Evolutionary conservation across 2,888 invertebrate genomes (phyloP).

Genomic region (Patella caerulea): DNA sequence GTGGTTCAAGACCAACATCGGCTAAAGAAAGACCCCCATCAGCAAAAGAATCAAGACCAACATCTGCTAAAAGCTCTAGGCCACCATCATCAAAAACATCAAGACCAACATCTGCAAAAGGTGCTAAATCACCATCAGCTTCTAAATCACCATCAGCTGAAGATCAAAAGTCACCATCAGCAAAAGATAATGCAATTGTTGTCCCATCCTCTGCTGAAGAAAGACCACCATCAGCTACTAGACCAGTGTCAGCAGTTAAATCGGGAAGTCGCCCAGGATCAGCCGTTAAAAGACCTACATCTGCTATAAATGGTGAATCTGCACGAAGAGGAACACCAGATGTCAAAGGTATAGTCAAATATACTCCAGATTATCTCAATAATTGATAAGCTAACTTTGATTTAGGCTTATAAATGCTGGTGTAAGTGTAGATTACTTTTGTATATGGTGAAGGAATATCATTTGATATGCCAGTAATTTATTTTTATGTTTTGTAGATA

Average conservation of each 20-base stretch:
- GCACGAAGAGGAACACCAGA: conserved; percentile 34
- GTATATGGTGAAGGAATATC: no score
- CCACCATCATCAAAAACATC: conserved; percentile 38
- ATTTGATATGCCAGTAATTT: no score
- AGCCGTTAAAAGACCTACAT: conserved; percentile 34
- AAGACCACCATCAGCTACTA: conserved; percentile 39
- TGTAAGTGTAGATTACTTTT: no score
- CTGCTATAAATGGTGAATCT: conserved; percentile 26
- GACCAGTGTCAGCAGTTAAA: conserved; percentile 15
- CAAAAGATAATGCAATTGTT: conserved; percentile 11
- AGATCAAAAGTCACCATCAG: conserved; percentile 25
- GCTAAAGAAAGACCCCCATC: conserved; percentile 17
- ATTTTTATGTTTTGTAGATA: no score
- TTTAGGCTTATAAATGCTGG: no score
- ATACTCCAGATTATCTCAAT: no score
- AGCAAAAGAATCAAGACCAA: not conserved
- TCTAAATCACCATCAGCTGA: conserved; percentile 31
- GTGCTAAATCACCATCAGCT: conserved; percentile 25
- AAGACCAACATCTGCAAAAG: conserved; percentile 26
- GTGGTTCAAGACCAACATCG: conserved; percentile 42
- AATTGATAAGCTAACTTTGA: no score
- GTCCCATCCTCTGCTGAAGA: conserved; percentile 4
- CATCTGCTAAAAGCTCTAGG: conserved; percentile 37
- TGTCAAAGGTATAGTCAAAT: conserved; percentile 14
- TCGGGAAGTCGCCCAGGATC: conserved; percentile 19